These are phyloP conservation scores for Scomberomorus guttatus DNA, from an alignment of 2,797 vertebrate genomes.

Conservation along the genomic window DNA sequence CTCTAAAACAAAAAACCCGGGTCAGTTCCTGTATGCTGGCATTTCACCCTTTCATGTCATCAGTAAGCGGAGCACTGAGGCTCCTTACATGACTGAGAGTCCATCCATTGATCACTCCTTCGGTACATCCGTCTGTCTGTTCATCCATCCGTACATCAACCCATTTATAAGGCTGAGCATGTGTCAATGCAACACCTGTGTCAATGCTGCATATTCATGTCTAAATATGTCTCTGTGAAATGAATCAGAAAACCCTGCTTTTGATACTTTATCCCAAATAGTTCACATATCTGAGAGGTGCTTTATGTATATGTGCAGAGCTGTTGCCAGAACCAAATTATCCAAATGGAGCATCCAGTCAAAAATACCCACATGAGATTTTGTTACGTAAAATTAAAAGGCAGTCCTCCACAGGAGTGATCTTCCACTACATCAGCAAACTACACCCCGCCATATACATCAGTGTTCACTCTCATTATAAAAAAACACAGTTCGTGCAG, in stretches of 20 bases:
- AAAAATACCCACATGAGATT: background rate
- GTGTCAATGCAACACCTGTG: too few relatives aligned
- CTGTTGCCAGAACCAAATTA: background rate
- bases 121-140: background rate
- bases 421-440: too few relatives aligned
- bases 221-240: background rate
- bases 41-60: too few relatives aligned
- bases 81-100: too few relatives aligned
- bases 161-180: background rate
- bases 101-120: too few relatives aligned
- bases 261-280: background rate
- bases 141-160: background rate
- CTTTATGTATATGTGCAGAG: background rate
- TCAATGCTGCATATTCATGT: background rate
- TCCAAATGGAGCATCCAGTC: background rate
- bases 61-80: too few relatives aligned
- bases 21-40: too few relatives aligned
- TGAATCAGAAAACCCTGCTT: background rate
- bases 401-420: background rate
- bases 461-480: background rate
- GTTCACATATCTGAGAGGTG: background rate
- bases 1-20: too few relatives aligned
- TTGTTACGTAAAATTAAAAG: background rate
- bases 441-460: too few relatives aligned
- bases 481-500: background rate